Evolutionary conservation across 2,888 invertebrate genomes (phyloP).

Genomic region (Leptopilina syphax): DNA sequence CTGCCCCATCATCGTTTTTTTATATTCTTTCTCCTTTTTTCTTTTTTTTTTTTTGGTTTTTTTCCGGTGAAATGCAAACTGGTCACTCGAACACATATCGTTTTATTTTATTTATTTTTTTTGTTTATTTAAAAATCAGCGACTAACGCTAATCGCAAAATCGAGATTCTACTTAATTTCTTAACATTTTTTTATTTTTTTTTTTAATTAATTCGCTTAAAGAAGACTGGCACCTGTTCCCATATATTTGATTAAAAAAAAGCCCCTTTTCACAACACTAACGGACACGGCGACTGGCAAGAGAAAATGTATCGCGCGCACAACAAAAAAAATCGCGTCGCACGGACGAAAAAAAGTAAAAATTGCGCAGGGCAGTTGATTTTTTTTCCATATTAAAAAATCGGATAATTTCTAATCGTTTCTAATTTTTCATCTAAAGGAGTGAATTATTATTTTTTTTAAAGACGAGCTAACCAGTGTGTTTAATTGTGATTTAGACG

Average conservation of each 20-base stretch:
- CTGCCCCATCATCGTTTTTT: slow-evolving; percentile 25
- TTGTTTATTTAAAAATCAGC: neutral
- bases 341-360: neutral
- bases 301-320: slow-evolving; percentile 6
- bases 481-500: slow-evolving; percentile 9
- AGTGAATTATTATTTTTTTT: slow-evolving; percentile 3
- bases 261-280: slow-evolving; percentile 4
- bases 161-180: slow-evolving; percentile 30
- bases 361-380: neutral
- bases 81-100: slow-evolving; percentile 34
- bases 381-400: neutral
- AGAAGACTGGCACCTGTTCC: slow-evolving; percentile 46
- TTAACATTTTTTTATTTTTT: neutral
- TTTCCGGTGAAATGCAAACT: slow-evolving; percentile 30
- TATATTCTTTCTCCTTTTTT: neutral
- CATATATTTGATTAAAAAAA: slow-evolving; percentile 40
- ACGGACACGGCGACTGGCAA: slow-evolving; percentile 28
- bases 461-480: slow-evolving; percentile 24
- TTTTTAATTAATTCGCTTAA: slow-evolving; percentile 28
- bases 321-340: neutral
- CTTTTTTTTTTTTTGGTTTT: neutral
- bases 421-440: neutral
- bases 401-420: neutral
- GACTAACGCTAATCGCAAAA: slow-evolving; percentile 27
- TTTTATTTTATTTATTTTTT: no score